Evolutionary conservation across 2,888 invertebrate species (phyloP), one percentile per base, ranked within the genome.

Genomic region (Griposia aprilina): DNA sequence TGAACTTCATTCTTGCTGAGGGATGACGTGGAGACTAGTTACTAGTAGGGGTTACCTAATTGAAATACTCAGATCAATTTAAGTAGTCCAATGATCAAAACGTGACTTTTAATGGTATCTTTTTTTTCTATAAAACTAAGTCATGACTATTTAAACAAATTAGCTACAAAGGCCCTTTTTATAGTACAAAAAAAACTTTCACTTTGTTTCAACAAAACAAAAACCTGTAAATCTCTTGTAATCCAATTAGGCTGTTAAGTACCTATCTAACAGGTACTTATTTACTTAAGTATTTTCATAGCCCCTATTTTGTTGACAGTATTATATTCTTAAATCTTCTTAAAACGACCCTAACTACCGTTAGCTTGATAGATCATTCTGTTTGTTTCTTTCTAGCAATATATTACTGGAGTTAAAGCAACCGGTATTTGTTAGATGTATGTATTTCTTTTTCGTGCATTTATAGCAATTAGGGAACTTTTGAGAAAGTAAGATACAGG

Each of bases 271-370:
- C 36, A 75, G 52, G 84, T 84, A 87, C 86, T 84, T 78, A 86
- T 87, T 87, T 85, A 83, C 72, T 74, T 80, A 78, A 81, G 82
- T 80, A 87, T 87, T 84, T 86, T 83, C 78, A 78, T 82, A 68
- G 83, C 78, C 78, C 78, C 83, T 88, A 88, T 85, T 89, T 85
- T 76, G 86, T 85, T 88, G 87, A 87, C 86, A 77, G 82, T 86
- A 80, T 85, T 82, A 78, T 87, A 81, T 83, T 68, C 87, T 88
- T 92, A 91, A 90, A 92, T 92, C 89, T 91, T 83, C 74, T 87
- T 89, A 89, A 90, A 86, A 82, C 84, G 76, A 78, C 75, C 68
- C 76, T 81, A 77, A 81, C 74, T 83, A 83, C 84, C 87, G 85
- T 90, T 90, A 89, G 76, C 81, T 84, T 88, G 87, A 89, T 88